Evolutionary conservation across 2,113 vertebrate genomes (phyloP).

Genomic region (Bubo scandiacus): DNA sequence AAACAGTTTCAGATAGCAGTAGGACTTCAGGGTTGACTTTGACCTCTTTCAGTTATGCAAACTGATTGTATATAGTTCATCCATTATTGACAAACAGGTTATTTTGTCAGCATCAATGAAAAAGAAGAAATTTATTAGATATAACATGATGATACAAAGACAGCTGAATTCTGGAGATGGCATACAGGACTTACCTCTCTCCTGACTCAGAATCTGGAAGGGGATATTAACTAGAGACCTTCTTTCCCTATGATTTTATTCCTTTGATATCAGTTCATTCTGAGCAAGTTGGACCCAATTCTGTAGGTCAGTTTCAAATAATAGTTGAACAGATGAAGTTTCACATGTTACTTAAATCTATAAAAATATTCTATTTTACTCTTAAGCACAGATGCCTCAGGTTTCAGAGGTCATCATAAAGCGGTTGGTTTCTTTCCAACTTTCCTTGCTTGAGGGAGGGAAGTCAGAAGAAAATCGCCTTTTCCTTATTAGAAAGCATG

Average conservation of each 20-base stretch:
- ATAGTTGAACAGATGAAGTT: neutral
- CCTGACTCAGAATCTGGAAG: neutral
- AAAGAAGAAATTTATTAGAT: neutral
- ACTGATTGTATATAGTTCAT: neutral
- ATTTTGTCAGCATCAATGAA: neutral
- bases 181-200: accelerated
- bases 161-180: neutral
- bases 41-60: neutral
- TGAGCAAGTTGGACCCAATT: neutral
- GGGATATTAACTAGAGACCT: neutral
- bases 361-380: neutral
- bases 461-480: neutral
- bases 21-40: neutral
- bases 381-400: neutral
- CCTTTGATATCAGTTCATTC: neutral
- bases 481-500: neutral
- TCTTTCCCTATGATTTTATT: neutral
- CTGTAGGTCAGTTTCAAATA: neutral
- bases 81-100: neutral
- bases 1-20: neutral
- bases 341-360: neutral
- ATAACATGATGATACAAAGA: neutral
- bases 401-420: neutral
- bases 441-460: neutral
- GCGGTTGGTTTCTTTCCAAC: neutral